These are phyloP conservation scores for Temnothorax rugatulus DNA, from an alignment of 2,888 invertebrate genomes.

Conservation along the genomic window DNA sequence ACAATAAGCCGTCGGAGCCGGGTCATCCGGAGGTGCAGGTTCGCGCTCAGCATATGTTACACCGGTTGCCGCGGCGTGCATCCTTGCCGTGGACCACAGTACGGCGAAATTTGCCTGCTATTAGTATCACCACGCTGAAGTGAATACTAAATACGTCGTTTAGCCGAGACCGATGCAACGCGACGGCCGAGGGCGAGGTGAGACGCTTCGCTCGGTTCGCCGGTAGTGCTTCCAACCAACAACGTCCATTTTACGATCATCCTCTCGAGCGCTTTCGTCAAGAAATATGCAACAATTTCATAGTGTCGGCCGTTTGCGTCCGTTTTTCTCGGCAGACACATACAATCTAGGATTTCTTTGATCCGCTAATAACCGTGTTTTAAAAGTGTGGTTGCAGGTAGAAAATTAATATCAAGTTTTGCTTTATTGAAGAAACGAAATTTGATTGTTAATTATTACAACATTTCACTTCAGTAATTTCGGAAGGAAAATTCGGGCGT, in stretches of 20 bases:
- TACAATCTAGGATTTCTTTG: not conserved
- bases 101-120: constrained; percentile 72
- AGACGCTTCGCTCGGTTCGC: constrained; percentile 13
- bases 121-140: constrained; percentile 71
- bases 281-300: constrained; percentile 31
- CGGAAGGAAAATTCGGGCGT: not conserved
- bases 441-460: not conserved
- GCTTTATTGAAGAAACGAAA: not conserved
- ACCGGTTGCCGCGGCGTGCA: constrained; percentile 57
- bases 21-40: constrained; percentile 35
- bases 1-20: constrained; percentile 65
- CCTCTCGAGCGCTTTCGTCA: constrained; percentile 45
- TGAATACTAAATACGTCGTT: constrained; percentile 75
- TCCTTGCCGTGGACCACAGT: constrained; percentile 55
- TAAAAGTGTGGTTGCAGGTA: not conserved
- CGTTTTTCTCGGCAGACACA: not conserved
- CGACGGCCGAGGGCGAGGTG: constrained; percentile 20
- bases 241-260: constrained; percentile 46
- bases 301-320: not conserved
- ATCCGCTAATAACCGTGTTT: not conserved
- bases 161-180: constrained; percentile 33
- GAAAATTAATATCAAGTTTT: not conserved
- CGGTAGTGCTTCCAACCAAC: constrained; percentile 48
- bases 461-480: not conserved
- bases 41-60: constrained; percentile 62